A percentile compares a stretch with the other conserved stretches of the same genome.
Evolutionary conservation across 2,797 vertebrate species (phyloP).

Genomic region (Cottoperca gobio): DNA sequence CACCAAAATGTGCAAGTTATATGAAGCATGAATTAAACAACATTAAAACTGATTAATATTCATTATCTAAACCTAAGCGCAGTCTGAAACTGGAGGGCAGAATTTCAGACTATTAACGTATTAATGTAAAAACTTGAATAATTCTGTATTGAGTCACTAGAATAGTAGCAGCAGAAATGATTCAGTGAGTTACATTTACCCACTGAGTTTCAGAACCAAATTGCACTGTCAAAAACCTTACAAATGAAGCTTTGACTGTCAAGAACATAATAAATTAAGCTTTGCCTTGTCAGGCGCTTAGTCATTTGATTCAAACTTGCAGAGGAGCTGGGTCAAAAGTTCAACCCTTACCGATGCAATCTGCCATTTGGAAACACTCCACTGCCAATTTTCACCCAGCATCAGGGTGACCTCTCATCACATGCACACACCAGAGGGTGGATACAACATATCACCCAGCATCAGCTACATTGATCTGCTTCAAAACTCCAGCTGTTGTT

Average conservation of each 20-base stretch:
- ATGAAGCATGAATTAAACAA: slow-evolving; percentile 32
- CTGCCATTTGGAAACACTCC: slow-evolving; percentile 35
- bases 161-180: not conserved
- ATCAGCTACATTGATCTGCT: slow-evolving; percentile 43
- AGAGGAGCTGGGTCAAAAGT: slow-evolving; percentile 42
- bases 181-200: not conserved
- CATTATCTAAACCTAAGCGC: slow-evolving; percentile 28
- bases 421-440: slow-evolving; percentile 11
- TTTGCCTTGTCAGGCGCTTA: slow-evolving; percentile 19
- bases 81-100: slow-evolving; percentile 13
- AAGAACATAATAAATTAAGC: slow-evolving; percentile 23
- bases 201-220: not conserved
- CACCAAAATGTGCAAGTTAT: slow-evolving; percentile 14
- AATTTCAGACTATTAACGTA: not conserved
- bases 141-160: not conserved
- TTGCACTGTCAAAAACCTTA: slow-evolving; percentile 9
- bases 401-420: slow-evolving; percentile 48
- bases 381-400: slow-evolving; percentile 35
- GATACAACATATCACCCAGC: slow-evolving; percentile 24
- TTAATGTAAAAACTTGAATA: not conserved
- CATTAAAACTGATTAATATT: slow-evolving; percentile 25
- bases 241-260: slow-evolving; percentile 16
- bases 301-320: slow-evolving; percentile 41
- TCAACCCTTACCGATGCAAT: slow-evolving; percentile 40
- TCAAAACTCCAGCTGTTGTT: slow-evolving; percentile 44